phyloP scores from a whole-genome alignment of 2,797 vertebrate genomes.

The Notolepis coatsorum region DNA sequence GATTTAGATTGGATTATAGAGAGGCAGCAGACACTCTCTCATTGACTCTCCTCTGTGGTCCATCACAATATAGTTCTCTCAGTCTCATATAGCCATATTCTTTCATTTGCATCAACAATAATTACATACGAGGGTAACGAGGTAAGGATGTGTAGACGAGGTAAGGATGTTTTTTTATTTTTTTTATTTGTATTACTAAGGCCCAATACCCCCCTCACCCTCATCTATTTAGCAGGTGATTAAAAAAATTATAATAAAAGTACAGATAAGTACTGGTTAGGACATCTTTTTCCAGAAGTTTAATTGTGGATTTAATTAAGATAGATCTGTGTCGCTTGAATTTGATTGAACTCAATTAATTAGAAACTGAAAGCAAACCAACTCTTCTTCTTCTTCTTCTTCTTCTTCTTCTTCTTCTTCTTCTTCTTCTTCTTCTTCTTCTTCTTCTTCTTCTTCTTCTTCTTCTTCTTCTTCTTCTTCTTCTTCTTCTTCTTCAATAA shows the following conservation, averaged over 20 bases:
- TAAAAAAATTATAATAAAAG: background rate
- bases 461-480: conserved; percentile 15
- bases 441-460: conserved; percentile 15
- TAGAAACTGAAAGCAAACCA: conserved; percentile 42
- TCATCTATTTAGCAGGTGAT: too few species aligned
- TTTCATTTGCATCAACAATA: too few species aligned
- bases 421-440: conserved; percentile 17
- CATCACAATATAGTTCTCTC: too few species aligned
- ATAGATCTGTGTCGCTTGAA: conserved; percentile 63
- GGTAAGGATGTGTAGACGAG: background rate
- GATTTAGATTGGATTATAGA: too few species aligned
- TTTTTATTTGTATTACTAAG: too few species aligned
- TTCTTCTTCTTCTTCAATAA: conserved; percentile 59
- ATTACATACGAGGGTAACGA: too few species aligned
- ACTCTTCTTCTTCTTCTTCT: conserved; percentile 46
- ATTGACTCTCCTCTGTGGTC: too few species aligned
- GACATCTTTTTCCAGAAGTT: conserved; percentile 38
- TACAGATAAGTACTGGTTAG: conserved; percentile 14
- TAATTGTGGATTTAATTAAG: conserved; percentile 37
- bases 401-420: conserved; percentile 13
- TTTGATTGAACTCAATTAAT: conserved; percentile 28
- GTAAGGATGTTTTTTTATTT: too few species aligned
- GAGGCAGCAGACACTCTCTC: too few species aligned
- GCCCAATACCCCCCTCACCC: too few species aligned
- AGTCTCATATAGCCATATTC: too few species aligned